These are phyloP conservation scores for Monochamus saltuarius DNA, from an alignment of 1,140 invertebrate species.

Conservation along the genomic window DNA sequence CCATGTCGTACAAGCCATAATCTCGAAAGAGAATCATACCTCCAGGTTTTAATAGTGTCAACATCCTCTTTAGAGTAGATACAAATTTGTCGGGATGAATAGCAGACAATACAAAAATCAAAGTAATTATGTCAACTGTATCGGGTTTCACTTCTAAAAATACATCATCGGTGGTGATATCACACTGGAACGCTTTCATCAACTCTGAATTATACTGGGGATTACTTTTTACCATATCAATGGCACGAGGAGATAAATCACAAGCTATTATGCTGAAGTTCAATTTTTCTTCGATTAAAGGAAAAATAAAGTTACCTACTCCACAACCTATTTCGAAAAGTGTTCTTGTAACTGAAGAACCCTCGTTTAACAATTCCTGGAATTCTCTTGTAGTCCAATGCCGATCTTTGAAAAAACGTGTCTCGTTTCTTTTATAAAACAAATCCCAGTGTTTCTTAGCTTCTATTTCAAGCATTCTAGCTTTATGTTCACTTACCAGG, in stretches of 20 bases:
- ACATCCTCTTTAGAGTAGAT: conserved; percentile 69
- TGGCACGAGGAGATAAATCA: conserved; percentile 89
- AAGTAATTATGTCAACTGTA: conserved; percentile 80
- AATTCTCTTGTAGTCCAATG: conserved; percentile 98
- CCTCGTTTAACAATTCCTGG: conserved; percentile 67
- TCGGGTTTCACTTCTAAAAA: conserved; percentile 57
- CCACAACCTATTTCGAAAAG: conserved; percentile 94
- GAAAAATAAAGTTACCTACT: conserved; percentile 96
- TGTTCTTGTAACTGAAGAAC: conserved; percentile 42
- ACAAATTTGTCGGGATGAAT: conserved; percentile 84
- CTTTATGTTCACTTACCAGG: conserved; percentile 74
- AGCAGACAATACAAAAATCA: conserved; percentile 96
- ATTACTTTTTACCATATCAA: conserved; percentile 81
- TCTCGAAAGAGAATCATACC: conserved; percentile 91
- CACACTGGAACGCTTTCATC: conserved; percentile 77
- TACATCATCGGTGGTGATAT: conserved; percentile 66
- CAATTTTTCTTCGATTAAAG: conserved; percentile 78
- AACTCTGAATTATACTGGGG: conserved; percentile 61
- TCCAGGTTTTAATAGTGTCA: conserved; percentile 70
- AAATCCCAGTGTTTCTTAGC: conserved; percentile 95
- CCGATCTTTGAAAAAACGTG: conserved; percentile 93
- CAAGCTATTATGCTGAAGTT: conserved; percentile 84
- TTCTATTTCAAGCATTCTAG: conserved; percentile 79
- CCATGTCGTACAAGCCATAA: conserved; percentile 98
- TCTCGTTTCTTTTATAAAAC: conserved; percentile 94